Base-by-base conservation (phyloP, 2,888 invertebrate genomes). In the Trichopria drosophilae region DNA sequence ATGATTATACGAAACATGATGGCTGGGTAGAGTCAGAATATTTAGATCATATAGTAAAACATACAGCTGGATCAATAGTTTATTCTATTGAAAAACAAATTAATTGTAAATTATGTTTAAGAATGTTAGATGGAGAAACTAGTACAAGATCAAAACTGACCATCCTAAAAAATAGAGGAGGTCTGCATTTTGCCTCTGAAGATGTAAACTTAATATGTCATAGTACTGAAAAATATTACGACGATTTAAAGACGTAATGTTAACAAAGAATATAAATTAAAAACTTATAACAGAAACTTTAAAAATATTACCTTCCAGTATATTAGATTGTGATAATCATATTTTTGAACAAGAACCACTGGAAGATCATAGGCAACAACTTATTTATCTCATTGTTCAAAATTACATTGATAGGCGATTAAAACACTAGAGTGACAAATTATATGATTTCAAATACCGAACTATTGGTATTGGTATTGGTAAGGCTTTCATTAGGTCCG, bases 161-260 rank as follows among this genome's bases (percentile, higher is more conserved):
- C 1, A 26, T 26, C 10, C 13, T 44, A 28, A 49, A 45, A 45
- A 53, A 50, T 28, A 13, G 49, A 31, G 45, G 49, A n/a, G 53
- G 53, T 4, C 43, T 49, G 32, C 22, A 39, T n/a, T 44, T 39
- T 44, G 53, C 35, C n/a, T 44, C 49, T 16, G 24, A 53, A 23
- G 44, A 49, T 16, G 48, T 49, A 4, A 16, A 13, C 12, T 43
- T 34, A 1, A 53, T 44, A n/a, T 53, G 40, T 12, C 19, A 13
- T n/a, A 20, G 16, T 7, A 29, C 44, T 16, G 45, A 53, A 40
- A 48, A 45, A 45, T 4, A 9, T 19, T 40, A 26, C 20, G 37
- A 37, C 15, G 12, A 2, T 23, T 23, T 20, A 3, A 37, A 22
- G 12, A 7, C 3, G 2, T n/a, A n/a, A 24, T 42, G 28, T 24